Conservation (phyloP, 2,113 vertebrate species). For the Dicrurus megarhynchus region DNA sequence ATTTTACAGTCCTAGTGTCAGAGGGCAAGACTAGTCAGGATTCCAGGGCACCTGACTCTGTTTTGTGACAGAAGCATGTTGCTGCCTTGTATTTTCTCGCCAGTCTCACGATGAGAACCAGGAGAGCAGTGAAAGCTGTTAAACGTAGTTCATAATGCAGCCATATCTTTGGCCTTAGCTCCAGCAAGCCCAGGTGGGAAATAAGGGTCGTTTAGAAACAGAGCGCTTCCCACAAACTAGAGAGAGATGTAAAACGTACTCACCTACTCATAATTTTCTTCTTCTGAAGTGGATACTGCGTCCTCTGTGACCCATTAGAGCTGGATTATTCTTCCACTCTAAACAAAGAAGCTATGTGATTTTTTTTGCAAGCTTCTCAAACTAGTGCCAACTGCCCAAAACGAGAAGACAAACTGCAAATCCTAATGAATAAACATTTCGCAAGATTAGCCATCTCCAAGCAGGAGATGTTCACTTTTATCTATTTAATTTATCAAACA, state of each 20-base stretch:
- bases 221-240: neutral
- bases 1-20: neutral
- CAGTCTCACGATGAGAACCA: neutral
- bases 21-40: neutral
- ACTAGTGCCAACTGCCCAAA: constrained; percentile 11
- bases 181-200: neutral
- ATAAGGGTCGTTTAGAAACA: constrained; percentile 35
- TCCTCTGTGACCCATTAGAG: constrained; percentile 43
- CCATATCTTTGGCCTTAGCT: neutral
- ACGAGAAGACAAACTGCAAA: constrained; percentile 10
- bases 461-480: constrained; percentile 20
- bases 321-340: neutral
- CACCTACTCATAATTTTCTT: constrained; percentile 41
- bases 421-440: constrained; percentile 57
- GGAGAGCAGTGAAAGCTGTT: constrained; percentile 10
- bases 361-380: neutral
- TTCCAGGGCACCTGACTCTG: neutral
- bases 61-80: neutral
- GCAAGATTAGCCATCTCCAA: constrained; percentile 47
- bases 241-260: constrained; percentile 25
- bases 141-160: neutral
- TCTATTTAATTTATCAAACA: constrained; percentile 61
- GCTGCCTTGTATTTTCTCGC: neutral
- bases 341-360: constrained; percentile 5
- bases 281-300: constrained; percentile 24